phyloP scores from a whole-genome alignment of 2,888 invertebrate species.

The Cordylochernes scorpioides region DNA sequence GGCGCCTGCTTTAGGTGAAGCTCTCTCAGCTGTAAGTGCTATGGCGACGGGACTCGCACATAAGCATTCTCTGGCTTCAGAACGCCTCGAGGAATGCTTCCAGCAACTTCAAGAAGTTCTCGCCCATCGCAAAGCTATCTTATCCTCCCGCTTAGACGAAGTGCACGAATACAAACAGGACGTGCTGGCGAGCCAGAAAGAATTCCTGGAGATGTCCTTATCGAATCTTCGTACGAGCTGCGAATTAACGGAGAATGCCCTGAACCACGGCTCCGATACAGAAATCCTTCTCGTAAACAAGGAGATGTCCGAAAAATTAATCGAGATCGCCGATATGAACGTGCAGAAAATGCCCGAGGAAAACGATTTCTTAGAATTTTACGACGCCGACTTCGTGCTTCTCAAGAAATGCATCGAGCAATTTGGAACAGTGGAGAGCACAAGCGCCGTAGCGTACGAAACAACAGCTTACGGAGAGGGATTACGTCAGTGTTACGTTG shows the following conservation, averaged over 20 bases:
- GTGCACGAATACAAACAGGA: slow-evolving; percentile 19
- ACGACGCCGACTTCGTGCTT: slow-evolving; percentile 17
- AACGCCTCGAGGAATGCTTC: slow-evolving; percentile 20
- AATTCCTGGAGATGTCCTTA: slow-evolving; percentile 21
- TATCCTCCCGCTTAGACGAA: slow-evolving; percentile 20
- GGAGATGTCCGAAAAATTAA: slow-evolving; percentile 16
- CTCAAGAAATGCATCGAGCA: slow-evolving; percentile 18
- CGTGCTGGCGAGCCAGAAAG: slow-evolving; percentile 20
- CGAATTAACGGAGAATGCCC: slow-evolving; percentile 25
- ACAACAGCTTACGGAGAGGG: slow-evolving; percentile 23
- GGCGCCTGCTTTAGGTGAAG: slow-evolving; percentile 19
- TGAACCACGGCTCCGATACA: slow-evolving; percentile 25
- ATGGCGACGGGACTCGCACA: slow-evolving; percentile 17
- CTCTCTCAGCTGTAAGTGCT: slow-evolving; percentile 18
- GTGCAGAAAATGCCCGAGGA: slow-evolving; percentile 20
- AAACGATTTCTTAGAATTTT: slow-evolving; percentile 20
- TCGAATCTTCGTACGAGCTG: slow-evolving; percentile 23
- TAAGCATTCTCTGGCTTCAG: slow-evolving; percentile 17
- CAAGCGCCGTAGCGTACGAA: slow-evolving; percentile 22
- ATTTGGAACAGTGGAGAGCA: slow-evolving; percentile 21
- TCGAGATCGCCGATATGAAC: slow-evolving; percentile 18
- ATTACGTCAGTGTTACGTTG: slow-evolving; percentile 20
- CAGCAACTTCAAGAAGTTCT: slow-evolving; percentile 19
- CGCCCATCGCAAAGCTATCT: slow-evolving; percentile 18
- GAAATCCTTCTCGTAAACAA: slow-evolving; percentile 26